Conservation (phyloP, 2,888 invertebrate genomes). For the Aspidapion aeneum region DNA sequence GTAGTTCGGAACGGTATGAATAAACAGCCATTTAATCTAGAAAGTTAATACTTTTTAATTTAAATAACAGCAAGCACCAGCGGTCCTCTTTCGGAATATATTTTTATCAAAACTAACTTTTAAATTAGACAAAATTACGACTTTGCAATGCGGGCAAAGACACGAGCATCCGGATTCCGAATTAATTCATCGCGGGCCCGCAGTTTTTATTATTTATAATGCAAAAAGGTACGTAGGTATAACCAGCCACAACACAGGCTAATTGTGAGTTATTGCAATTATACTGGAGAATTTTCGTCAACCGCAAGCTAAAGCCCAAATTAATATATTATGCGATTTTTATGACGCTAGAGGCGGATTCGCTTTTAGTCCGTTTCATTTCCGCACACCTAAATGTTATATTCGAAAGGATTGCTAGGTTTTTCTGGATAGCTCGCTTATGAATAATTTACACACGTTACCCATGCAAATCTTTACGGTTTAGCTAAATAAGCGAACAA, state of each 20-base stretch:
- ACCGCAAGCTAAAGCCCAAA: constrained; percentile 10
- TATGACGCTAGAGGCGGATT: constrained; percentile 11
- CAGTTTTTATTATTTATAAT: constrained; percentile 10
- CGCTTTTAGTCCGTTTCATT: neutral
- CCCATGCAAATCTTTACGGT: neutral
- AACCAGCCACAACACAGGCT: constrained; percentile 9
- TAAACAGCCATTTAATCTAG: too few species aligned
- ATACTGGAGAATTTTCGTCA: constrained; percentile 15
- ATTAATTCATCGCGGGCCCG: constrained; percentile 9
- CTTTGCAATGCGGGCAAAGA: constrained; percentile 26
- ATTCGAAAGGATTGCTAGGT: neutral
- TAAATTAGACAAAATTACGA: constrained; percentile 45
- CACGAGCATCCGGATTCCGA: constrained; percentile 8
- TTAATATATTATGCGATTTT: constrained; percentile 19
- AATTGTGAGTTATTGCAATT: constrained; percentile 17
- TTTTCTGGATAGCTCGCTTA: neutral
- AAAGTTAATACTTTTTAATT: constrained; percentile 14
- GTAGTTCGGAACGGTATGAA: too few species aligned
- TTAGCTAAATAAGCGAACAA: too few species aligned
- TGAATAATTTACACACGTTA: neutral
- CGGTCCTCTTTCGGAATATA: constrained; percentile 9
- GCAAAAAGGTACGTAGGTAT: constrained; percentile 3
- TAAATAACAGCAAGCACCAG: neutral
- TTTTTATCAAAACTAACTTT: constrained; percentile 36
- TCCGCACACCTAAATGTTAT: neutral